Conservation (phyloP, 2,113 vertebrate genomes). For the Puffinus mauretanicus region DNA sequence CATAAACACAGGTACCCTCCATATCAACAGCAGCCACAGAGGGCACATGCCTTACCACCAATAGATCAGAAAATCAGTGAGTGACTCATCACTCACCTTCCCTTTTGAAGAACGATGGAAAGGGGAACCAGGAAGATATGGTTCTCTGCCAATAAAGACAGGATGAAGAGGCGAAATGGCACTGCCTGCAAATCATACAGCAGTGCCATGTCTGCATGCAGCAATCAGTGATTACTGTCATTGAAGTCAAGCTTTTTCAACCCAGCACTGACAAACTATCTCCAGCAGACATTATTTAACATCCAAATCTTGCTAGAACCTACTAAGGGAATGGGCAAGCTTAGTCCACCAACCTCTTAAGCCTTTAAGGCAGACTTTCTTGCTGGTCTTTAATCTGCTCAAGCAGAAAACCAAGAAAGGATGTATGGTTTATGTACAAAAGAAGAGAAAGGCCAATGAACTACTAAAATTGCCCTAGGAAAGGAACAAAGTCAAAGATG, state of each 20-base stretch:
- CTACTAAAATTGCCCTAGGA: neutral
- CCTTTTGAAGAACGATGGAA: neutral
- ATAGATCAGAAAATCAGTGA: neutral
- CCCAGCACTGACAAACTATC: neutral
- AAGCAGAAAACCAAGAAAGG: neutral
- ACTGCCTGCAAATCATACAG: neutral
- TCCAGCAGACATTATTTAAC: neutral
- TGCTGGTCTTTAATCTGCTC: neutral
- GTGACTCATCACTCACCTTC: neutral
- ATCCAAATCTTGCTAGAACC: neutral
- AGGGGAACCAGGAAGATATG: neutral
- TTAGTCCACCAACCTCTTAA: neutral
- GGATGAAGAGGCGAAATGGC: neutral
- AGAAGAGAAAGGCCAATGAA: neutral
- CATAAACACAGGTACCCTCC: neutral
- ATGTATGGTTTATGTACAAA: accelerated
- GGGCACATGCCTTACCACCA: neutral
- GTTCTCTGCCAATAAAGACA: neutral
- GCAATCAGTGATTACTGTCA: no score
- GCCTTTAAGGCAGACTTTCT: neutral
- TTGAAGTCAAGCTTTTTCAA: neutral
- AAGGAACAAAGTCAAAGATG: neutral
- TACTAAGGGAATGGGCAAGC: neutral
- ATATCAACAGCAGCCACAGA: neutral
- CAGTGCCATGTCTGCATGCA: neutral